Evolutionary conservation across 2,797 vertebrate genomes (phyloP).

Genomic region (Mormyrops boulengeri): DNA sequence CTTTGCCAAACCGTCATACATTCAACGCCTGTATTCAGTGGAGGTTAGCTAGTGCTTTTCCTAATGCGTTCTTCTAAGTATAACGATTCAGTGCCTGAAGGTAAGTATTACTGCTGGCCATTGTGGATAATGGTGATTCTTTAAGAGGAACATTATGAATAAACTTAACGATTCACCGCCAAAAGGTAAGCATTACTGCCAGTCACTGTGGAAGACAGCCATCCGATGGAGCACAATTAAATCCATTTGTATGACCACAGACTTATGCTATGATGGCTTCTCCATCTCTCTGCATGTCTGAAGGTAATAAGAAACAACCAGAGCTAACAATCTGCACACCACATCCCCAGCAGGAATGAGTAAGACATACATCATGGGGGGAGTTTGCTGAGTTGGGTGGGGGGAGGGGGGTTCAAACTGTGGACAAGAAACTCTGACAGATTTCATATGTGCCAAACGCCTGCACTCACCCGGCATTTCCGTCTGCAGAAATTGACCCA

Average conservation of each 20-base stretch:
- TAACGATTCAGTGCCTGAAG: neutral
- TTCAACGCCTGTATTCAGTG: neutral
- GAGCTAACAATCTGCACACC: neutral
- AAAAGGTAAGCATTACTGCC: neutral
- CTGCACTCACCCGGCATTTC: slow-evolving; percentile 40
- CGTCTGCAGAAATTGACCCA: slow-evolving; percentile 61
- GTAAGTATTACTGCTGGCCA: neutral
- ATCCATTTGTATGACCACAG: neutral
- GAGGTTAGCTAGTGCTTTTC: neutral
- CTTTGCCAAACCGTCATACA: neutral
- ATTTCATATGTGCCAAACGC: slow-evolving; percentile 50
- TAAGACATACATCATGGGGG: neutral
- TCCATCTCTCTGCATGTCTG: neutral
- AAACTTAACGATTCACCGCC: neutral
- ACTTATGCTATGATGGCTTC: neutral
- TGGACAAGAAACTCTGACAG: slow-evolving; percentile 46
- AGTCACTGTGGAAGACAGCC: neutral
- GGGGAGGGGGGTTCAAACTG: slow-evolving; percentile 19
- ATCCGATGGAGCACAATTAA: neutral
- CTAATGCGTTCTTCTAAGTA: neutral
- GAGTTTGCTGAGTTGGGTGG: neutral
- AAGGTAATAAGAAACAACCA: neutral
- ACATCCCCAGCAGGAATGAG: slow-evolving; percentile 26
- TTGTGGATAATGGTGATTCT: slow-evolving; percentile 2
- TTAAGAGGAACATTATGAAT: neutral